A percentile compares a stretch with the other conserved stretches of the same genome.
These are phyloP conservation scores for Urosaurus nigricauda DNA, from an alignment of 2,797 vertebrate genomes.

Conservation along the genomic window DNA sequence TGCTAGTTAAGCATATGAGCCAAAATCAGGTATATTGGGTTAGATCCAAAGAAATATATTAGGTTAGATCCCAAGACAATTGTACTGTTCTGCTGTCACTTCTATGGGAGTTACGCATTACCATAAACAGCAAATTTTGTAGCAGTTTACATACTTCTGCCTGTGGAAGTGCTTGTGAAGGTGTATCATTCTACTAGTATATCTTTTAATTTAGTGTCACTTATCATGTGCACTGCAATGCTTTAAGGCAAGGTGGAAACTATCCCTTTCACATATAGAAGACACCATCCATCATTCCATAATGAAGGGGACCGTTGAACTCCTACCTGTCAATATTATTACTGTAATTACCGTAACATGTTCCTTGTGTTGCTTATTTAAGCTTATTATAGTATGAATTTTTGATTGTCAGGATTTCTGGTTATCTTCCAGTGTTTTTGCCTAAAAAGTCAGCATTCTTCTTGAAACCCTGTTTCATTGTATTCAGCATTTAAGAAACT, in stretches of 20 bases:
- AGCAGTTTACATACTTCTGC: neutral
- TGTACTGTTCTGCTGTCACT: neutral
- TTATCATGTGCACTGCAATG: neutral
- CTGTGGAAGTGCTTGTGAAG: neutral
- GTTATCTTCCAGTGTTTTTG: neutral
- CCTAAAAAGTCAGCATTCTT: neutral
- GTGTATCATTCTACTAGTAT: neutral
- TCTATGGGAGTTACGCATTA: neutral
- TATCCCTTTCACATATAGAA: neutral
- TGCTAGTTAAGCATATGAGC: neutral
- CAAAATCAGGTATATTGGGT: neutral
- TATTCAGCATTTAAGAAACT: neutral
- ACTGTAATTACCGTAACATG: no score
- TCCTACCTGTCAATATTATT: neutral
- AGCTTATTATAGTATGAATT: neutral
- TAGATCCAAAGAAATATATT: neutral
- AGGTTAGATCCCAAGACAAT: no score
- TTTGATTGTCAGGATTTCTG: no score
- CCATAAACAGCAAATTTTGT: neutral
- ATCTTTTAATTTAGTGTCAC: constrained; percentile 7
- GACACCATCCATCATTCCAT: no score
- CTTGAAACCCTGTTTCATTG: neutral
- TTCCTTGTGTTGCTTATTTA: neutral
- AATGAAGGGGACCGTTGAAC: no score
- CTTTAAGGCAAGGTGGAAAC: neutral